A percentile compares a stretch with the other conserved stretches of the same genome.
Evolutionary conservation across 2,113 vertebrate genomes (phyloP).

Genomic region (Pheucticus melanocephalus): DNA sequence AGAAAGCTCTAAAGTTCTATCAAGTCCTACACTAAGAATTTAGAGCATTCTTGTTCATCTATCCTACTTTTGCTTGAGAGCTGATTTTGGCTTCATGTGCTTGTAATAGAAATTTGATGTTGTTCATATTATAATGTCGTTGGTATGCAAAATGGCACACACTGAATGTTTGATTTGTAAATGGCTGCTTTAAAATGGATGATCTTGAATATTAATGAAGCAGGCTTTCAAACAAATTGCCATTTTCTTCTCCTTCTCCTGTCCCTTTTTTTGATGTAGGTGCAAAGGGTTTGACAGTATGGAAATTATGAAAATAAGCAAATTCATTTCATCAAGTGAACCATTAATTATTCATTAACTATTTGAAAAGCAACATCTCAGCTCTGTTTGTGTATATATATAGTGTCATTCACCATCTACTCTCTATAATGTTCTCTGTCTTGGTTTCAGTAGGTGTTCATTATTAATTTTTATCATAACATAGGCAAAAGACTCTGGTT

Average conservation of each 20-base stretch:
- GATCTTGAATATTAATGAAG: conserved; percentile 34
- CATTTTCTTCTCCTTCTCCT: conserved; percentile 6
- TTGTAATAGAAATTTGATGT: conserved; percentile 30
- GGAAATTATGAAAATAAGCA: conserved; percentile 33
- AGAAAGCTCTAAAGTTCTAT: neutral
- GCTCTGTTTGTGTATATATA: neutral
- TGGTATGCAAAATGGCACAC: conserved; percentile 30
- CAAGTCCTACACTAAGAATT: neutral
- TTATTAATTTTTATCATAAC: neutral
- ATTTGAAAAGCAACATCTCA: neutral
- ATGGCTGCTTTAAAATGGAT: conserved; percentile 16
- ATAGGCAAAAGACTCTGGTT: neutral
- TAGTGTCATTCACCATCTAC: neutral
- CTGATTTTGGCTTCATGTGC: neutral
- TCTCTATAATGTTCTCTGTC: neutral
- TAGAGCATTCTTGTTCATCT: neutral
- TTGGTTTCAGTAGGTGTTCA: neutral
- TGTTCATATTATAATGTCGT: conserved; percentile 27
- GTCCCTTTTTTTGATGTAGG: neutral
- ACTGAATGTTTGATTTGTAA: conserved; percentile 31
- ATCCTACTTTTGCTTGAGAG: neutral
- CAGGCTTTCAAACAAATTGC: conserved; percentile 8
- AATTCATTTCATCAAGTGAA: neutral
- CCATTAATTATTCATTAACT: conserved; percentile 22
- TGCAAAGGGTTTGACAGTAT: neutral